Evolutionary conservation across 1,140 invertebrate genomes (phyloP).

Genomic region (Drosophila micromelanica): DNA sequence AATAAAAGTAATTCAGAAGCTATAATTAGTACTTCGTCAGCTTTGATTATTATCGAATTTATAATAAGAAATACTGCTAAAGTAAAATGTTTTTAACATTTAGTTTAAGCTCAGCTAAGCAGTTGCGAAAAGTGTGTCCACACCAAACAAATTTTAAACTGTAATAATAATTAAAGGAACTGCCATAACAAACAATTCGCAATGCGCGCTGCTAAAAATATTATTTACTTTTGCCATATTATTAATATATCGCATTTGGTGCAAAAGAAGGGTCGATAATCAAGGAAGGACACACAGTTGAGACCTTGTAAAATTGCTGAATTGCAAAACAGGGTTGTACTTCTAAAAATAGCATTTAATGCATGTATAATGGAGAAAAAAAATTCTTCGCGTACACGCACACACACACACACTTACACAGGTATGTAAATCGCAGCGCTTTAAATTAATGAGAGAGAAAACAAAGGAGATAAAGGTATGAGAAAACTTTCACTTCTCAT

Average conservation of each 20-base stretch:
- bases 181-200: constrained; percentile 1
- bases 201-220: background rate
- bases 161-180: background rate
- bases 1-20: too few species aligned
- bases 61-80: too few species aligned
- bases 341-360: constrained; percentile 45
- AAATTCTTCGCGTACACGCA: background rate
- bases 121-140: too few species aligned
- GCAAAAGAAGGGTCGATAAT: background rate
- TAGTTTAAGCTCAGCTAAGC: too few species aligned
- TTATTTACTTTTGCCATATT: background rate
- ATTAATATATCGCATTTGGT: background rate
- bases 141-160: too few species aligned
- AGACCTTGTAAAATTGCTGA: background rate
- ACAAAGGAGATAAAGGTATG: background rate
- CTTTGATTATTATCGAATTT: too few species aligned
- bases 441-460: background rate
- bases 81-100: too few species aligned
- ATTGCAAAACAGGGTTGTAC: constrained; percentile 9
- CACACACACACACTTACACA: background rate
- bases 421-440: background rate
- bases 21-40: too few species aligned
- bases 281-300: background rate
- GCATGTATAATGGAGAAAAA: constrained; percentile 20
- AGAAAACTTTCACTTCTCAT: constrained; percentile 10